Evolutionary conservation across 2,888 invertebrate genomes (phyloP).

Genomic region (Resseliella maxima): DNA sequence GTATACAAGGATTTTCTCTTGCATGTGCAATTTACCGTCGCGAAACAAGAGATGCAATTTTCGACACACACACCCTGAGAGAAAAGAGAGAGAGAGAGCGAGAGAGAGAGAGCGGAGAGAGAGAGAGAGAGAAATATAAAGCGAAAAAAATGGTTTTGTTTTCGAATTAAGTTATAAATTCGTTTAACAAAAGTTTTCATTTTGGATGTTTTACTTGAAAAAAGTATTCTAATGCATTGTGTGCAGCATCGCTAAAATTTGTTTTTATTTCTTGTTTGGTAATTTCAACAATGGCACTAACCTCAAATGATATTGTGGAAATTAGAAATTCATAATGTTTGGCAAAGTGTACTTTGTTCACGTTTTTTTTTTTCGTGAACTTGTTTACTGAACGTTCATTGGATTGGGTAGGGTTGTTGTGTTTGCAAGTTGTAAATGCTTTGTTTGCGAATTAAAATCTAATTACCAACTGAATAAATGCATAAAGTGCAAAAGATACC

Average conservation of each 20-base stretch:
- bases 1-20: background rate
- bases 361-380: background rate
- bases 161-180: background rate
- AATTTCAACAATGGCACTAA: background rate
- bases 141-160: background rate
- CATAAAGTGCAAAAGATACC: background rate
- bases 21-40: background rate
- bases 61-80: too few relatives aligned
- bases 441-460: constrained; percentile 16
- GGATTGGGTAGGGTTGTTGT: background rate
- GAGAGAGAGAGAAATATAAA: background rate
- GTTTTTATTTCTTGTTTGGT: background rate
- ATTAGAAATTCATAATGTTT: constrained; percentile 17
- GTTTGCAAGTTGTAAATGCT: constrained; percentile 1
- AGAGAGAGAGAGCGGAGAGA: too few relatives aligned
- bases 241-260: too few relatives aligned
- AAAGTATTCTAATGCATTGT: background rate
- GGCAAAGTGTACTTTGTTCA: background rate
- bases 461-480: background rate
- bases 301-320: constrained; percentile 32
- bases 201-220: background rate
- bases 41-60: background rate
- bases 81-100: too few relatives aligned
- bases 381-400: too few relatives aligned
- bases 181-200: background rate